Base-by-base conservation (phyloP, 2,888 invertebrate genomes). In the Netelia fuscicornis region DNA sequence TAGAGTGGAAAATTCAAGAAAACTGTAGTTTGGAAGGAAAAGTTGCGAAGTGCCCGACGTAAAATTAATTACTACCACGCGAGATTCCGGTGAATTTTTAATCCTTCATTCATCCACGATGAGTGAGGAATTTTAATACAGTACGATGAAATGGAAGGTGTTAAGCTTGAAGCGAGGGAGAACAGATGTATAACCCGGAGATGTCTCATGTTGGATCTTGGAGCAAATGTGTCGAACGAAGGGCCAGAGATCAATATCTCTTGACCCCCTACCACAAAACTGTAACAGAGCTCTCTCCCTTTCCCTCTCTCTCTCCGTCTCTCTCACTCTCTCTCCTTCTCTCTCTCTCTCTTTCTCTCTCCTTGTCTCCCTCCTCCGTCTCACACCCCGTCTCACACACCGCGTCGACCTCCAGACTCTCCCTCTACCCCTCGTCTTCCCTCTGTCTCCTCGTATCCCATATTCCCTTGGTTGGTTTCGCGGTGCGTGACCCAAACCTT, bases 211-310 rank as follows among this genome's bases (percentile, higher is more conserved):
- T 85, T 82, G 72, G 85, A 85, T 80, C 82, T 85, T 77, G 62
- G 72, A 80, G 76, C 17, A 74, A 85, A 85, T 85, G 85, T 83
- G 85, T 87, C 87, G 85, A 87, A 86, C 85, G 83, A 85, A 80
- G 81, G 86, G 72, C 86, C 86, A 83, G 83, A 88, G 88, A 87
- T 88, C 88, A 88, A 88, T 88, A 88, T 87, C 88, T 85, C 79
- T 85, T 86, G 84, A 87, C 86, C 86, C 82, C 79, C 82, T 80
- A 83, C 85, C 82, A 79, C 79, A 72, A 83, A 85, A 85, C 72
- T 72, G 74, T 85, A 77, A 74, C 80, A 67, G 74, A 60, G 80
- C 48, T 79, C 64, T 74, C 42, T 64, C 78, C 82, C 70, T 68
- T 70, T 56, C 65, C 71, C 71, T 20, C 78, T 52, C 70, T 68